Evolutionary conservation across 2,888 invertebrate species (phyloP), one percentile per base, ranked within the genome.

Genomic region (Lacanobia oleracea): DNA sequence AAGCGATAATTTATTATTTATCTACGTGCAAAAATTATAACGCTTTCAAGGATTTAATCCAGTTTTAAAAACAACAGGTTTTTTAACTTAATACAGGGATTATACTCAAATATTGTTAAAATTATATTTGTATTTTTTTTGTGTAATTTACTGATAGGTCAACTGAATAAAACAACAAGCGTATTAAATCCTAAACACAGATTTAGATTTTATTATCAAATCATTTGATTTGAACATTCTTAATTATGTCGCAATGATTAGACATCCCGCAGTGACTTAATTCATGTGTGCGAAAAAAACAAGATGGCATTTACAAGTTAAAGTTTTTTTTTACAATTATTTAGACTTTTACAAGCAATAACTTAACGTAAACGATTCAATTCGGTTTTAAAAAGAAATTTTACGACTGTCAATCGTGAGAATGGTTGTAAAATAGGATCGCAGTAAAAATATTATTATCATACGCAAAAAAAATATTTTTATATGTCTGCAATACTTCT

Each of bases 301-400:
- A 75, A 80, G 33, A 82, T 79, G 72, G 74, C 74, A 65, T 40
- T 21, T 40, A 37, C 6, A 16, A 12, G 33, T 33, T 40, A 0
- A 50, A 67, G 9, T 23, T 73, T 66, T 67, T 72, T 77, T 67
- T 54, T 62, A 78, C 72, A 76, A 78, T 78, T 79, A 81, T 82
- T 79, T 79, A 56, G 83, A 83, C 76, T 79, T 87, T 88, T 83
- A 87, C 74, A 76, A 79, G 66, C 87, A 71, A 83, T 87, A 87
- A 83, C 74, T 88, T 85, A 82, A 70, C 53, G 59, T 66, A 59
- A 81, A 83, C 74, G 78, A 77, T 77, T 75, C 81, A 79, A 85
- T 82, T 67, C 71, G 37, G 16, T 75, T 70, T 68, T 59, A 63
- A 78, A 72, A 69, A 72, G 16, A 72, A 56, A 51, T 60, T 84